Evolutionary conservation across 35 echinoderm and acorn worm species (phyloP), one percentile per base, ranked within the genome.

Genomic region (Apostichopus parvimensis): DNA sequence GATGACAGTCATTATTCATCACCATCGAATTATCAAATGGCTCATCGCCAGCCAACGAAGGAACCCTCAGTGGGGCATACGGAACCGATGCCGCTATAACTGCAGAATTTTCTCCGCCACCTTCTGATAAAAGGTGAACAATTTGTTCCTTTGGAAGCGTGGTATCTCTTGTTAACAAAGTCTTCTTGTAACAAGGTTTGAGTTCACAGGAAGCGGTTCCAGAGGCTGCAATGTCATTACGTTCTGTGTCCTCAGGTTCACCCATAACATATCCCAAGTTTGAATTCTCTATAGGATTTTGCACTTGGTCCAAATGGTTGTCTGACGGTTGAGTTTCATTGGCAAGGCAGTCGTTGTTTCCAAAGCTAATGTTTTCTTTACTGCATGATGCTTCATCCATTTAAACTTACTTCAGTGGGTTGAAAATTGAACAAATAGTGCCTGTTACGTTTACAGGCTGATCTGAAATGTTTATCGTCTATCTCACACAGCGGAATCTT

Each of bases 21-120:
- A 20, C 6, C 6, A 6, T 18, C 15, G 71, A 18, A 4, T 84
- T 54, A n/a, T 84, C 54, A 23, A 56, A 58, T 57, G 81, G 81
- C 9, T 84, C 81, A 84, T 84, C 81, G 6, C 81, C 81, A 58
- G 81, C 55, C 7, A 84, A 84, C 7, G 81, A 84, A 5, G 81
- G 81, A 17, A 84, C 81, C 10, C 80, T 83, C 55, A 83, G 45
- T 57, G 80, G 80, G 5, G 54, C 14, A 83, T 84, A 84, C 18
- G 81, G n/a, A 6, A 84, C 81, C 8, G 81, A 54, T 84, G 23
- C 81, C 1, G 22, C 54, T 18, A 84, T 60, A 6, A 58, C 56
- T 58, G 56, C 7, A 4, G 79, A 8, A 6, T 59, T 84, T 84
- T 84, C 54, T 60, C 81, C 81, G 14, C 58, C 81, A 84, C 81